Percentiles rank a stretch among this genome's conserved stretches.
Evolutionary conservation across 2,797 vertebrate genomes (phyloP).

Genomic region (Anguilla obscura): DNA sequence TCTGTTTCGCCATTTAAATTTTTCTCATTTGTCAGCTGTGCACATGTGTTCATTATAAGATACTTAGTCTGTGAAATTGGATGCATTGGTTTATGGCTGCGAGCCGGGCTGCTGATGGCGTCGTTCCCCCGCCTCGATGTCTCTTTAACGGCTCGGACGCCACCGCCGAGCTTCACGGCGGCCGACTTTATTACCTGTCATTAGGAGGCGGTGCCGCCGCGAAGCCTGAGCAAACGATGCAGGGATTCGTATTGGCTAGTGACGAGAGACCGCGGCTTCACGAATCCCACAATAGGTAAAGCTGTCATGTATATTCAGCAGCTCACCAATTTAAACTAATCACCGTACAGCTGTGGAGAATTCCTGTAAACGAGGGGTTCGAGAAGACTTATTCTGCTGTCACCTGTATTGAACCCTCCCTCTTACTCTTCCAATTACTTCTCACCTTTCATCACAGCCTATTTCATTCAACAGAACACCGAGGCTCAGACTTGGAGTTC

Average conservation of each 20-base stretch:
- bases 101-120: constrained; percentile 42
- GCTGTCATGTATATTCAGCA: neutral
- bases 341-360: neutral
- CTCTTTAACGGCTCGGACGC: constrained; percentile 53
- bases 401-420: too few relatives aligned
- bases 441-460: too few relatives aligned
- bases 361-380: neutral
- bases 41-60: constrained; percentile 48
- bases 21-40: constrained; percentile 45
- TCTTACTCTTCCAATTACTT: too few relatives aligned
- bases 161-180: constrained; percentile 54
- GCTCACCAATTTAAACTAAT: neutral
- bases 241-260: neutral
- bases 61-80: constrained; percentile 58
- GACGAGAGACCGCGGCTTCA: neutral
- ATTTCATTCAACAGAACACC: too few relatives aligned
- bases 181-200: constrained; percentile 50
- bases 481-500: too few relatives aligned
- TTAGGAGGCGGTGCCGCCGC: constrained; percentile 48
- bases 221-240: neutral
- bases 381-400: too few relatives aligned
- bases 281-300: neutral
- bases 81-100: constrained; percentile 49
- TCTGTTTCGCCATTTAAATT: constrained; percentile 40
- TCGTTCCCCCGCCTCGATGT: constrained; percentile 47